Conservation (phyloP, 1,140 invertebrate genomes). For the Drosophila lowei region DNA sequence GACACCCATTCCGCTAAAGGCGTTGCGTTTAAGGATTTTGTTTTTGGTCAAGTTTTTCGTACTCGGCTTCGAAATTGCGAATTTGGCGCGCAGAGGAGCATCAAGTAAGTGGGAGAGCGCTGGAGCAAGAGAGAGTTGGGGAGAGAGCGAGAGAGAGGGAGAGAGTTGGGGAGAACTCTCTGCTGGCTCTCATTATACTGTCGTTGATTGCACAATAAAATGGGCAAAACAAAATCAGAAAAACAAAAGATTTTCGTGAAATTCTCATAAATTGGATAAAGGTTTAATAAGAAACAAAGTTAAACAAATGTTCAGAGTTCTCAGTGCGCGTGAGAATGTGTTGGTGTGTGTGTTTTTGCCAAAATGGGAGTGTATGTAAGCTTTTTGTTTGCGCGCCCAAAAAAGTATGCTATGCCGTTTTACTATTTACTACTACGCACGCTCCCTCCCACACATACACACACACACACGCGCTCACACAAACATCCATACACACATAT, state of each 20-base stretch:
- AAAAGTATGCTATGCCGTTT: conserved; percentile 73
- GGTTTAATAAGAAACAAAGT: conserved; percentile 41
- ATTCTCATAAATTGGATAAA: conserved; percentile 51
- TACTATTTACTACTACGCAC: conserved; percentile 79
- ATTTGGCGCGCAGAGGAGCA: conserved; percentile 70
- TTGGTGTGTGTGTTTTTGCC: conserved; percentile 13
- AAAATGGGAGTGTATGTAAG: not conserved
- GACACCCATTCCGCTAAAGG: not conserved
- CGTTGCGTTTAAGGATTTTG: conserved; percentile 33
- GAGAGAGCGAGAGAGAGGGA: conserved; percentile 16
- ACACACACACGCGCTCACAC: conserved; percentile 19
- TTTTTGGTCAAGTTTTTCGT: conserved; percentile 63
- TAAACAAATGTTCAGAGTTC: conserved; percentile 33
- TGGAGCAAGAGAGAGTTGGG: conserved; percentile 5
- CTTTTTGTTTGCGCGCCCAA: conserved; percentile 67
- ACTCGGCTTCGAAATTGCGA: conserved; percentile 57
- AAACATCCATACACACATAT: conserved; percentile 25
- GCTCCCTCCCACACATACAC: conserved; percentile 37
- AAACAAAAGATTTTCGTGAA: conserved; percentile 30
- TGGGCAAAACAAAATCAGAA: conserved; percentile 40
- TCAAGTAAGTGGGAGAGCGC: conserved; percentile 59
- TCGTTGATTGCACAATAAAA: conserved; percentile 73
- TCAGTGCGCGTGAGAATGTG: not conserved
- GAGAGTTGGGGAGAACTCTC: conserved; percentile 21
- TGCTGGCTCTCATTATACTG: conserved; percentile 5